Conservation (phyloP, 2,113 vertebrate species). For the Piprites chloris region DNA sequence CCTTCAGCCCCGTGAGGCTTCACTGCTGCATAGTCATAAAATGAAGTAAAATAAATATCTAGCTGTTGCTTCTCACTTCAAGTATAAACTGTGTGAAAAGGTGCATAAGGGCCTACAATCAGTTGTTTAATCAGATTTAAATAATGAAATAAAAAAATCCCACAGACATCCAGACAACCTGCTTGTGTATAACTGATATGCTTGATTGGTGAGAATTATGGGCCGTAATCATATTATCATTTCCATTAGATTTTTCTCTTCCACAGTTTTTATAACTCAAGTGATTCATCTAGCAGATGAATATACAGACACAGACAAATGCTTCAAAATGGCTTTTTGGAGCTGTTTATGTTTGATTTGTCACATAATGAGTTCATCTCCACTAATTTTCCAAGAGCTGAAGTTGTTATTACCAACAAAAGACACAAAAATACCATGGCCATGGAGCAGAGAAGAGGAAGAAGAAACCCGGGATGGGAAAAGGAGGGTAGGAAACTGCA, state of each 20-base stretch:
- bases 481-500: not conserved
- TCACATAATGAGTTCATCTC: constrained; percentile 41
- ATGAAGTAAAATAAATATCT: not conserved
- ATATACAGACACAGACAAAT: constrained; percentile 32
- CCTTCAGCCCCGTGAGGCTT: not conserved
- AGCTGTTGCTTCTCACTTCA: not conserved
- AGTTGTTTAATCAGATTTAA: constrained; percentile 53
- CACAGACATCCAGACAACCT: constrained; percentile 27
- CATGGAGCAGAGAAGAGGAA: not conserved
- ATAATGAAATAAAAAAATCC: not conserved
- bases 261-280: constrained; percentile 37
- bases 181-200: constrained; percentile 33
- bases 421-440: not conserved
- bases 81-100: not conserved
- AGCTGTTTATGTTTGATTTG: constrained; percentile 47
- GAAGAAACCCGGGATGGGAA: not conserved
- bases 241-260: constrained; percentile 43
- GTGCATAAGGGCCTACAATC: constrained; percentile 25
- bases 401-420: not conserved
- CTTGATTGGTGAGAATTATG: constrained; percentile 58
- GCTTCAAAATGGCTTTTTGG: constrained; percentile 9
- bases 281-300: constrained; percentile 57
- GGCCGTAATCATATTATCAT: constrained; percentile 65
- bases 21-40: not conserved
- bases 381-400: constrained; percentile 31